Evolutionary conservation across 1,140 invertebrate species (phyloP), one percentile per base, ranked within the genome.

Genomic region (Panulirus ornatus): DNA sequence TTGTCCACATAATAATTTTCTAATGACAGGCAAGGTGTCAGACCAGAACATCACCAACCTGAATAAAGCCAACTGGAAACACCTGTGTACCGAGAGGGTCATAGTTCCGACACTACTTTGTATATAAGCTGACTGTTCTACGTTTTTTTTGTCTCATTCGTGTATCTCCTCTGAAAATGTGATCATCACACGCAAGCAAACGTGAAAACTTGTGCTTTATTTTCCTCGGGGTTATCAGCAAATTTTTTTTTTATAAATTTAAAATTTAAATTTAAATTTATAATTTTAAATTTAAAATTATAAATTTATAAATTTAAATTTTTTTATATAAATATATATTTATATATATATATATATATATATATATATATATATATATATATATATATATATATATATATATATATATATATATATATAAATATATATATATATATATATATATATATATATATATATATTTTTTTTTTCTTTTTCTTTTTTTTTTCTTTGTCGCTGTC

Each of bases 291-390:
- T 58, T 58, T 11, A 11, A 22, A 11, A 58, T 58, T 9, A 58
- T 22, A 9, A 58, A 22, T 58, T 9, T 22, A 9, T 22, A 11
- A 11, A 9, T 9, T 58, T 9, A 9, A 9, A 58, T 58, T 22
- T 22, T 9, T 22, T 11, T 11, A 58, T 58, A 58, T 58, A 58
- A 22, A 11, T 11, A 58, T 22, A 58, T 58, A 58, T 11, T 22
- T 58, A 58, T 22, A n/a, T n/a, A n/a, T n/a, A n/a, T n/a, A n/a
- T 22, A 58, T 58, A 58, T 58, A 58, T 58, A 58, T 58, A 58
- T 58, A 58, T 58, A 58, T 58, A 58, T 58, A 58, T 58, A 58
- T 58, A 58, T 58, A 58, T 58, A 58, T 58, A 58, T 58, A 58
- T 58, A 58, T 58, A 58, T 58, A 58, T 58, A 58, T 58, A 58